phyloP scores from a whole-genome alignment of 2,797 vertebrate genomes.

The Labroides dimidiatus region DNA sequence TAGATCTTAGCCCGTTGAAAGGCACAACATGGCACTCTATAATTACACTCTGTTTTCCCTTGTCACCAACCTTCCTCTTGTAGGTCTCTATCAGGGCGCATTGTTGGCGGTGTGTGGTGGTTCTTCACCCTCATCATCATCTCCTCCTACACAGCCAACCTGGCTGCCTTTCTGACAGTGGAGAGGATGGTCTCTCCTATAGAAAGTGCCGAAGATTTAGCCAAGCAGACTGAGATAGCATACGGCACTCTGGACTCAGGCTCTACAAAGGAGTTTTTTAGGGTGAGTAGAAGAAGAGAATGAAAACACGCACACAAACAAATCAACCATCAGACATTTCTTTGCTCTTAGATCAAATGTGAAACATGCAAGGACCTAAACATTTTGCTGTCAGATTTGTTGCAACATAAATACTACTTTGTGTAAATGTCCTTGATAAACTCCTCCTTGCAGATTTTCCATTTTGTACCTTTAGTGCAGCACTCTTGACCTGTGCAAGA shows the following conservation, averaged over 20 bases:
- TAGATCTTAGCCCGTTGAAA: slow-evolving; percentile 40
- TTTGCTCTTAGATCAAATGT: slow-evolving; percentile 23
- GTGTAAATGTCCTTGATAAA: slow-evolving; percentile 55
- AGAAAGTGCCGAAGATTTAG: slow-evolving; percentile 98
- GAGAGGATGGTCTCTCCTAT: slow-evolving; percentile 99
- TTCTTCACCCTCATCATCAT: slow-evolving; percentile 99
- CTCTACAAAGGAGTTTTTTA: slow-evolving; percentile 99
- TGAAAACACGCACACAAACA: slow-evolving; percentile 3
- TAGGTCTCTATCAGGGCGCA: slow-evolving; percentile 98
- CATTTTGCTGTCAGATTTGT: slow-evolving; percentile 16
- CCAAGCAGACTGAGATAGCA: slow-evolving; percentile 99
- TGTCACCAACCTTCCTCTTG: slow-evolving; percentile 39
- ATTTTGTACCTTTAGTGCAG: slow-evolving; percentile 45
- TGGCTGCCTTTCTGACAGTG: slow-evolving; percentile 99
- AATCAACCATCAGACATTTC: slow-evolving; percentile 10
- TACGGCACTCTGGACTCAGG: slow-evolving; percentile 99
- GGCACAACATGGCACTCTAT: slow-evolving; percentile 49
- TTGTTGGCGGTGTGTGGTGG: slow-evolving; percentile 99
- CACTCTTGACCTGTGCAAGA: slow-evolving; percentile 61
- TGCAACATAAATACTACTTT: slow-evolving; percentile 27
- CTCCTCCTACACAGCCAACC: slow-evolving; percentile 99
- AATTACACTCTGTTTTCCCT: slow-evolving; percentile 53
- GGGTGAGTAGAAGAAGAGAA: slow-evolving; percentile 87
- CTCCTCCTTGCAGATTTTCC: slow-evolving; percentile 38
- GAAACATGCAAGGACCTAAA: slow-evolving; percentile 26